Conservation (phyloP, 2,113 vertebrate species). For the Echinops telfairi region DNA sequence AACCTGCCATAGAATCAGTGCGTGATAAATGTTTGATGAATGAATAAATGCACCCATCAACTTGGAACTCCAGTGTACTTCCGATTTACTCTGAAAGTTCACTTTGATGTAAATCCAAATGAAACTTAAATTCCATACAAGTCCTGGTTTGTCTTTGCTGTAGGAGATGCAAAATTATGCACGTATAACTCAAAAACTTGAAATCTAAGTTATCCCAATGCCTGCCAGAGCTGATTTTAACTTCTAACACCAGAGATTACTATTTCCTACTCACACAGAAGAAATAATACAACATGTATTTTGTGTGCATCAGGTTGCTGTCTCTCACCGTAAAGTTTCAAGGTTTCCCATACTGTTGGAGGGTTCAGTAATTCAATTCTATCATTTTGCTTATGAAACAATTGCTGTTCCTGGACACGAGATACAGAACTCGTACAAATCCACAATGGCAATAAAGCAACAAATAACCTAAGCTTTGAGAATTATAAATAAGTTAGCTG, state of each 20-base stretch:
- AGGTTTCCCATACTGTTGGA: neutral
- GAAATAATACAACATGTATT: neutral
- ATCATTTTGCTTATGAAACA: conserved; percentile 34
- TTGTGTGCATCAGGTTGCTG: neutral
- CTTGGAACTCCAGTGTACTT: neutral
- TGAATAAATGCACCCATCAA: neutral
- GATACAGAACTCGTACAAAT: neutral
- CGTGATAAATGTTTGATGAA: conserved; percentile 15
- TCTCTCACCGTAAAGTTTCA: neutral
- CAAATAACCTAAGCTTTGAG: neutral
- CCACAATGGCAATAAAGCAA: neutral
- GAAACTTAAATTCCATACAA: conserved; percentile 47
- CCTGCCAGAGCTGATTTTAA: neutral
- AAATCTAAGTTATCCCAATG: neutral
- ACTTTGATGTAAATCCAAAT: conserved; percentile 16
- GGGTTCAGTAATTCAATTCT: neutral
- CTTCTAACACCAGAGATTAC: neutral
- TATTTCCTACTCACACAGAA: neutral
- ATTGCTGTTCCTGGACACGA: conserved; percentile 27
- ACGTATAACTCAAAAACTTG: conserved; percentile 20
- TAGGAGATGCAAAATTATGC: neutral
- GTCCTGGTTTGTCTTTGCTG: neutral
- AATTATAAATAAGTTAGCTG: neutral
- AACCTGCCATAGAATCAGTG: neutral
- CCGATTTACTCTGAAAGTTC: neutral